Evolutionary conservation across 1,140 invertebrate genomes (phyloP).

Genomic region (Alviniconcha marisindica): DNA sequence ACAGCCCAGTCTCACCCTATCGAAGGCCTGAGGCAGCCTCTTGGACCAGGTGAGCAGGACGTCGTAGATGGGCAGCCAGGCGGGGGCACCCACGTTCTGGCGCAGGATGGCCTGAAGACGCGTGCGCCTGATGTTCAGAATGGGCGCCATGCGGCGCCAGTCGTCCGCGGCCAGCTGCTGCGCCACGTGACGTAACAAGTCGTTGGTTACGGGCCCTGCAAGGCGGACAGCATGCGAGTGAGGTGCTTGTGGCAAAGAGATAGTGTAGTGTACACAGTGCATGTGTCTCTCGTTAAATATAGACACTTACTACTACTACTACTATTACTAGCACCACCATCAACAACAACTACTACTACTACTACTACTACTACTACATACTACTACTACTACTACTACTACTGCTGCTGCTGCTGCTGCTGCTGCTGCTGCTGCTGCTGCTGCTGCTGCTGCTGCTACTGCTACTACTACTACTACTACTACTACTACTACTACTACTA

Average conservation of each 20-base stretch:
- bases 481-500: no score
- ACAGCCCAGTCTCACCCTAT: slow-evolving; percentile 61
- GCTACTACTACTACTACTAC: no score
- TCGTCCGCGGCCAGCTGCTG: slow-evolving; percentile 66
- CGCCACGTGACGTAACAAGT: slow-evolving; percentile 60
- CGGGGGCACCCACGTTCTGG: slow-evolving; percentile 59
- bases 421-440: slow-evolving; percentile 8
- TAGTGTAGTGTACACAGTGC: no score
- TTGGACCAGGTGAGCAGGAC: slow-evolving; percentile 72
- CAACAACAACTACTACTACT: slow-evolving; percentile 35
- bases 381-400: slow-evolving; percentile 32
- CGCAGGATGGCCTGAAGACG: slow-evolving; percentile 70
- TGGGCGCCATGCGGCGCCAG: slow-evolving; percentile 65
- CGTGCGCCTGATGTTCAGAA: slow-evolving; percentile 59
- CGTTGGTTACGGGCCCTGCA: slow-evolving; percentile 66
- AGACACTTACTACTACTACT: no score
- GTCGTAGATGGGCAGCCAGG: slow-evolving; percentile 63
- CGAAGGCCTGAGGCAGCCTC: slow-evolving; percentile 59
- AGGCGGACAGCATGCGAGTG: no score
- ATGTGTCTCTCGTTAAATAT: no score
- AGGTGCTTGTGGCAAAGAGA: no score
- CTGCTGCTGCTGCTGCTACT: slow-evolving; percentile 14
- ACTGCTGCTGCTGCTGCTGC: slow-evolving; percentile 10
- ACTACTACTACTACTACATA: no score
- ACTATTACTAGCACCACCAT: slow-evolving; percentile 37